Base-by-base conservation (phyloP, 2,888 invertebrate species). In the Myathropa florea region DNA sequence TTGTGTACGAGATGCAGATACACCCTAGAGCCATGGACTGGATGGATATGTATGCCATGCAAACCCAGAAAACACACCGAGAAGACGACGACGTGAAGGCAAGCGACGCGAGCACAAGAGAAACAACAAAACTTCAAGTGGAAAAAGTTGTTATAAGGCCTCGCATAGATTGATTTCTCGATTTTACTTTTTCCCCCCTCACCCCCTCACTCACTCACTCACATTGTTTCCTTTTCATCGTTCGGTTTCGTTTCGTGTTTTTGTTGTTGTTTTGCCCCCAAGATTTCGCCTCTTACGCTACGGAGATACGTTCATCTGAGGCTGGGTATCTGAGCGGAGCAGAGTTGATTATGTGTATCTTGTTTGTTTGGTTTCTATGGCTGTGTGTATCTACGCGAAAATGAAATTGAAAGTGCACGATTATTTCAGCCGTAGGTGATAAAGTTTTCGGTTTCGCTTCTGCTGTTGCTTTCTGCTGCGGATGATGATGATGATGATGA, bases 371-470 rank as follows among this genome's bases (percentile, higher is more conserved):
- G 21, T 59, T n/a, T 59, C n/a, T 3, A 9, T 9, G 23, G n/a
- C n/a, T n/a, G 72, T 72, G 80, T 80, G 80, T 83, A 67, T 78
- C 65, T 76, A 64, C 72, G 72, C 82, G 68, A 73, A 82, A 77
- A 77, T 77, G 85, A 85, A 85, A 85, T 82, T 85, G 85, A 85
- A 85, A 85, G 85, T 85, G 73, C 77, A 73, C 59, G 36, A 72
- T 68, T 80, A 65, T 80, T 67, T 59, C 70, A 46, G 80, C 80
- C 75, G 61, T 76, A 85, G 81, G 81, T 85, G 72, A 72, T 81
- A 63, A 75, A 73, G 67, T 73, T 76, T 71, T 60, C 28, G n/a
- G 39, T 67, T 57, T 61, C 23, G 53, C 60, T 70, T 68, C 14
- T 46, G 39, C 7, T 3, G 60, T 73, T 67, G 73, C 24, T 63